A percentile compares a stretch with the other conserved stretches of the same genome.
Conservation (phyloP, 2,888 invertebrate genomes). For the Cephonodes hylas region DNA sequence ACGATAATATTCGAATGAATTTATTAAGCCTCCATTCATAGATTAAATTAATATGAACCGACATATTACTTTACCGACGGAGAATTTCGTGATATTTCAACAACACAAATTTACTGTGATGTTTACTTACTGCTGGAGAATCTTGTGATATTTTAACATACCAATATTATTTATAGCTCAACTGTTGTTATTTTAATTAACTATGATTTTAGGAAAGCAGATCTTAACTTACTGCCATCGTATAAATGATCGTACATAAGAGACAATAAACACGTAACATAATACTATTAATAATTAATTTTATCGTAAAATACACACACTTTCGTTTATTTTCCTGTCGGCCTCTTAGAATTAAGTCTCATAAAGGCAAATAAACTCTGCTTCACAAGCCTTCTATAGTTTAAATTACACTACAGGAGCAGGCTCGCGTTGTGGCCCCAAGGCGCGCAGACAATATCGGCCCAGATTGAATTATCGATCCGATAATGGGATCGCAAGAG, state of each 20-base stretch:
- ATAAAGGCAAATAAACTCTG: not conserved
- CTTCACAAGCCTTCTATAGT: not conserved
- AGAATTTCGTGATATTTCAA: not conserved
- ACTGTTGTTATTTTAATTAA: too few relatives aligned
- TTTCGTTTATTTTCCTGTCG: not conserved
- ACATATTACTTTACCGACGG: not conserved
- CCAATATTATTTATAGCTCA: too few relatives aligned
- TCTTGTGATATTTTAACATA: too few relatives aligned
- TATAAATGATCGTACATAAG: not conserved
- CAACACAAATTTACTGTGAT: too few relatives aligned
- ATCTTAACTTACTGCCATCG: not conserved
- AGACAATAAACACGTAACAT: not conserved
- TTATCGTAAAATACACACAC: not conserved
- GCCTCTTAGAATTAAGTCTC: not conserved
- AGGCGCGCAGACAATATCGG: slow-evolving; percentile 62
- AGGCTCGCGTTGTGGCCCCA: slow-evolving; percentile 36
- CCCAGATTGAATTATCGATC: slow-evolving; percentile 72
- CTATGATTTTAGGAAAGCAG: not conserved
- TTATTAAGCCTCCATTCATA: slow-evolving; percentile 56
- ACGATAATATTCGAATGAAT: slow-evolving; percentile 46
- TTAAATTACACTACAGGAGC: slow-evolving; percentile 40
- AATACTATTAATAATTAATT: not conserved
- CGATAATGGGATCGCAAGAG: slow-evolving; percentile 68
- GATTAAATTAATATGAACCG: slow-evolving; percentile 26
- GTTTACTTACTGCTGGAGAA: too few relatives aligned